Conservation (phyloP, 2,113 vertebrate genomes). For the Axis porcinus region DNA sequence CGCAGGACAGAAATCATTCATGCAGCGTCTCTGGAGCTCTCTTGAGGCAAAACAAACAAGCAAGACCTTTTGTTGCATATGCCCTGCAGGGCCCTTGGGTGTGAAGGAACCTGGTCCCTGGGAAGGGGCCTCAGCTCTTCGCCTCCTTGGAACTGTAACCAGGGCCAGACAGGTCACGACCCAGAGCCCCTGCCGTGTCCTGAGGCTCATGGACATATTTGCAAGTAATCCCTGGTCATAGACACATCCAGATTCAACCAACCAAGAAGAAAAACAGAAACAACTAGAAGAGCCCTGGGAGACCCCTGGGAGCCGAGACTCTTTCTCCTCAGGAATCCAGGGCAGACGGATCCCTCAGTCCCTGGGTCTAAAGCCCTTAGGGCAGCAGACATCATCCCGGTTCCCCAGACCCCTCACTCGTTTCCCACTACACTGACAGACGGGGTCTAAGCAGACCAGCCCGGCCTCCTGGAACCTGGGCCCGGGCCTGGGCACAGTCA, state of each 20-base stretch:
- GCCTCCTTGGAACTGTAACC: background rate
- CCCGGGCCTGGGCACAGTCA: background rate
- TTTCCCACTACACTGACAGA: background rate
- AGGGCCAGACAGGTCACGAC: background rate
- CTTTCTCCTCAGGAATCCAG: background rate
- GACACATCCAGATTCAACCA: background rate
- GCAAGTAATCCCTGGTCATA: background rate
- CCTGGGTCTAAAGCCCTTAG: background rate
- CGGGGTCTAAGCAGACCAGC: background rate
- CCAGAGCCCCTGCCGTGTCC: background rate
- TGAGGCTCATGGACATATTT: background rate
- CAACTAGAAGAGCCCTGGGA: background rate
- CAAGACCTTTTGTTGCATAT: fast-evolving
- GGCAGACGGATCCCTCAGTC: background rate
- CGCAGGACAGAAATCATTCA: fast-evolving
- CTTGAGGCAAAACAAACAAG: background rate
- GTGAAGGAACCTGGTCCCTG: background rate
- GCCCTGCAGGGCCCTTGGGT: background rate
- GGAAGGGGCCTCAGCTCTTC: too few species aligned
- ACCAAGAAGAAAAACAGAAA: background rate
- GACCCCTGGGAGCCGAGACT: background rate
- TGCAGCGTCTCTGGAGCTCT: fast-evolving
- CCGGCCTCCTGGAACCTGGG: background rate
- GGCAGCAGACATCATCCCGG: background rate
- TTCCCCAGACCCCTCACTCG: background rate